Evolutionary conservation across 2,888 invertebrate species (phyloP).

Genomic region (Hirtodrosophila alboralis): DNA sequence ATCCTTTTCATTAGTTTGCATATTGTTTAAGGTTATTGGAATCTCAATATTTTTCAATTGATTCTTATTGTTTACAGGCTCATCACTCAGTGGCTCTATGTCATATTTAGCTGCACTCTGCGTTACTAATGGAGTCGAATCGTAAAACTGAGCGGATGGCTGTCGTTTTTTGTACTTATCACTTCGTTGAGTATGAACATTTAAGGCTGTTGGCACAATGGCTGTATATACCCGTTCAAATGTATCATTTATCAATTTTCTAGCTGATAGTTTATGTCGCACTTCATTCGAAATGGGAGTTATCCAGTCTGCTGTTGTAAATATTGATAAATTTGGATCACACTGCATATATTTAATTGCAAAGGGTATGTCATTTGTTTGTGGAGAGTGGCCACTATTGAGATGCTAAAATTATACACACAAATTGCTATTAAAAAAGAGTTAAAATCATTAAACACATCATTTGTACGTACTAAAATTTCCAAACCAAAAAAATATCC

Average conservation of each 20-base stretch:
- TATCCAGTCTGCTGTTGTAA: slow-evolving; percentile 79
- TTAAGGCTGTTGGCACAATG: slow-evolving; percentile 50
- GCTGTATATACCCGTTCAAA: slow-evolving; percentile 66
- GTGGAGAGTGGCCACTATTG: slow-evolving; percentile 75
- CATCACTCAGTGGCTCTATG: slow-evolving; percentile 16
- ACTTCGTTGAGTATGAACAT: slow-evolving; percentile 23
- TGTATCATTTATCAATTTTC: slow-evolving; percentile 68
- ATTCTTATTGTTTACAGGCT: neutral
- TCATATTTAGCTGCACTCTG: neutral
- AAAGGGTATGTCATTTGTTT: slow-evolving; percentile 70
- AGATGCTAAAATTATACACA: slow-evolving; percentile 58
- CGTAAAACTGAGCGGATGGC: slow-evolving; percentile 58
- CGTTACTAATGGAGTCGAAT: slow-evolving; percentile 4
- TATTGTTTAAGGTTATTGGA: slow-evolving; percentile 5
- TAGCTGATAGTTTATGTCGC: slow-evolving; percentile 67
- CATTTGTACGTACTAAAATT: slow-evolving; percentile 84
- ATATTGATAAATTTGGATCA: slow-evolving; percentile 67
- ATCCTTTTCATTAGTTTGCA: slow-evolving; percentile 8
- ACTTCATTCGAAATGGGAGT: slow-evolving; percentile 54
- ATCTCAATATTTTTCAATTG: slow-evolving; percentile 23
- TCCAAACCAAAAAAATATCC: slow-evolving; percentile 86
- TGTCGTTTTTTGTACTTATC: slow-evolving; percentile 37
- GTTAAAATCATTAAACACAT: too few relatives aligned
- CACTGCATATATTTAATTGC: slow-evolving; percentile 65
- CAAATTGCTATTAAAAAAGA: neutral